Percentiles rank a stretch among this genome's conserved stretches.
Conservation (phyloP, 37 sponge, comb jelly and placozoan species). For the Oopsacas minuta region DNA sequence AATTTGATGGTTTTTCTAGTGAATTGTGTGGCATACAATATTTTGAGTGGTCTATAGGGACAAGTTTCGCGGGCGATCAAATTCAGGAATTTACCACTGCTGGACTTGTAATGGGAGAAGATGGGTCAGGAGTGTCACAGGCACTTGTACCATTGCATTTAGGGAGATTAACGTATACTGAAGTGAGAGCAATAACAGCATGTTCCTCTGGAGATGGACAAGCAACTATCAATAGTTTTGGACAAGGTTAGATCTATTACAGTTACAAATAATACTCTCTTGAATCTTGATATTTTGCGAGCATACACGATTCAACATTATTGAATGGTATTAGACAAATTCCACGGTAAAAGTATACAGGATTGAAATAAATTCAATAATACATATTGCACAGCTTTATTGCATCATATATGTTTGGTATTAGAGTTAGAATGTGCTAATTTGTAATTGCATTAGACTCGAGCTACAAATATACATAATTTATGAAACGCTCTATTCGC, state of each 20-base stretch:
- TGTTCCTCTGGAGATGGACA: background rate
- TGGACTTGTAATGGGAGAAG: background rate
- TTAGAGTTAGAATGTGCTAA: too few relatives aligned
- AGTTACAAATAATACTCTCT: too few relatives aligned
- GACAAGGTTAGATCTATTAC: background rate
- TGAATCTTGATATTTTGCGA: too few relatives aligned
- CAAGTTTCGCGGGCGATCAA: background rate
- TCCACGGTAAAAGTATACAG: too few relatives aligned
- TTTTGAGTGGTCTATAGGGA: background rate
- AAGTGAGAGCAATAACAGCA: background rate
- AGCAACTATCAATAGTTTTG: background rate
- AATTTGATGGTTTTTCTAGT: background rate
- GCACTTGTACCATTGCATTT: background rate
- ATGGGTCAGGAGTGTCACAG: background rate
- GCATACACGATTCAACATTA: too few relatives aligned
- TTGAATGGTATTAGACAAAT: too few relatives aligned
- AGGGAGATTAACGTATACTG: background rate
- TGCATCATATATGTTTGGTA: too few relatives aligned
- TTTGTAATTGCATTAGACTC: too few relatives aligned
- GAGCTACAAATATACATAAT: too few relatives aligned
- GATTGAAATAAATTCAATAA: too few relatives aligned
- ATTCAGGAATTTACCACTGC: background rate
- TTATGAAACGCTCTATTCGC: too few relatives aligned
- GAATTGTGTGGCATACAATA: background rate
- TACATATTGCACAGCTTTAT: too few relatives aligned